Percentiles rank a stretch among this genome's conserved stretches.
Conservation (phyloP, 2,797 vertebrate genomes). For the Galaxias olidus region DNA sequence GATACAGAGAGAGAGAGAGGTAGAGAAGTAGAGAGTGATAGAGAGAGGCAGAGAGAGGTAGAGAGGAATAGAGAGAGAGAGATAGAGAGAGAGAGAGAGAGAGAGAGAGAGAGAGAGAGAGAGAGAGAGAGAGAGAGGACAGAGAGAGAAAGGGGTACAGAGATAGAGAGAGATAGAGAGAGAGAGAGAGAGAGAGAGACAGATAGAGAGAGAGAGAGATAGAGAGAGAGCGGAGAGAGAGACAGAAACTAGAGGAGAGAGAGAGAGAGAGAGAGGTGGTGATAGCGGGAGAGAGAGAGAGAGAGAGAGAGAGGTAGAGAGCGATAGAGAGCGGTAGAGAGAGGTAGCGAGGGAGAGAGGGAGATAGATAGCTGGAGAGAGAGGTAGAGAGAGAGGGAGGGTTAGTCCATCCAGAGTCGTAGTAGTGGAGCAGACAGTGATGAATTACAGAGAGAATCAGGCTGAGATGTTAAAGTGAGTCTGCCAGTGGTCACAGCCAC, state of each 20-base stretch:
- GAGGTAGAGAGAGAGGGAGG: constrained; percentile 22
- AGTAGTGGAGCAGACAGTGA: constrained; percentile 54
- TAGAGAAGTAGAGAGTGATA: constrained; percentile 9
- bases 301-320: neutral
- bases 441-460: constrained; percentile 75
- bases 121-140: neutral
- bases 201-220: neutral
- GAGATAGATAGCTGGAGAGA: neutral
- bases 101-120: neutral
- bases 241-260: constrained; percentile 17
- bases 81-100: too few relatives aligned
- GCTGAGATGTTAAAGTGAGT: constrained; percentile 73
- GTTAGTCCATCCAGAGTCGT: neutral
- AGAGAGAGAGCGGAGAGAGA: neutral
- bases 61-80: neutral
- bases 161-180: neutral
- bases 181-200: neutral
- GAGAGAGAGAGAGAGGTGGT: constrained; percentile 23
- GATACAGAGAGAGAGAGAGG: constrained; percentile 47
- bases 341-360: too few relatives aligned
- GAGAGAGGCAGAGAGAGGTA: constrained; percentile 29
- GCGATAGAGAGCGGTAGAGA: neutral
- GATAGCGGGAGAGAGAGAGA: constrained; percentile 19
- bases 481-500: constrained; percentile 61
- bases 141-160: neutral